Percentiles rank a stretch among this genome's conserved stretches.
These are phyloP conservation scores for Xerus rutilus DNA, from an alignment of 2,797 vertebrate genomes.

Conservation along the genomic window DNA sequence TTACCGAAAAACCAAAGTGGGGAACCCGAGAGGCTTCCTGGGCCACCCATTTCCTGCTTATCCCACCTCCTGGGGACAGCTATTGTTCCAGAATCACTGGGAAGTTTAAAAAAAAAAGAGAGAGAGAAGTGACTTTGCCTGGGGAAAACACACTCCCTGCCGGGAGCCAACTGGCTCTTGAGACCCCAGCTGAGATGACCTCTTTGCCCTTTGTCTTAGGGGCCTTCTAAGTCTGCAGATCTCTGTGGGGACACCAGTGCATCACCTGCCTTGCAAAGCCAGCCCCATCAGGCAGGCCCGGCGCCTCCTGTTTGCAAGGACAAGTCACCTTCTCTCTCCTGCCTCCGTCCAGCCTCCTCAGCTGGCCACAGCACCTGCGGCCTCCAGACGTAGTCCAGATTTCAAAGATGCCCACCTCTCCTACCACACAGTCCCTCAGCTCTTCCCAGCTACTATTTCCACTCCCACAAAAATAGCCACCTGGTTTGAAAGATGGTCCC, in stretches of 20 bases:
- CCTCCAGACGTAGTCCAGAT: not conserved
- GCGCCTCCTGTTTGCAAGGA: not conserved
- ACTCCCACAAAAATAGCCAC: not conserved
- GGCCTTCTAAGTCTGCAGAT: not conserved
- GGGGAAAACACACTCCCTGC: not conserved
- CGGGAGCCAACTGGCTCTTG: not conserved
- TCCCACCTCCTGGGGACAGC: not conserved
- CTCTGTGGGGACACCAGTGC: not conserved
- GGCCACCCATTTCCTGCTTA: not conserved
- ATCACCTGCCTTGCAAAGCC: accelerated
- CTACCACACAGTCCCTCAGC: not conserved
- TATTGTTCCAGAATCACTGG: not conserved
- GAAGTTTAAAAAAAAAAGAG: not conserved
- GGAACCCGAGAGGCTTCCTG: not conserved
- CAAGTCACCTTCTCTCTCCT: not conserved
- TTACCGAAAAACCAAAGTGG: not conserved
- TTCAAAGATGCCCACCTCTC: not conserved
- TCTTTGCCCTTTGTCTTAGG: not conserved
- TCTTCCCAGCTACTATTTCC: not conserved
- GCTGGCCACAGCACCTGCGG: not conserved
- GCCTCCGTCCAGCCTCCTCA: not conserved
- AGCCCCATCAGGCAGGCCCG: not conserved
- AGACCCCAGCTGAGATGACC: not conserved
- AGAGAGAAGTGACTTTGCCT: not conserved
- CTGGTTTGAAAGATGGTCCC: not conserved